Evolutionary conservation across 2,113 vertebrate species (phyloP).

Genomic region (Hydropotes inermis): DNA sequence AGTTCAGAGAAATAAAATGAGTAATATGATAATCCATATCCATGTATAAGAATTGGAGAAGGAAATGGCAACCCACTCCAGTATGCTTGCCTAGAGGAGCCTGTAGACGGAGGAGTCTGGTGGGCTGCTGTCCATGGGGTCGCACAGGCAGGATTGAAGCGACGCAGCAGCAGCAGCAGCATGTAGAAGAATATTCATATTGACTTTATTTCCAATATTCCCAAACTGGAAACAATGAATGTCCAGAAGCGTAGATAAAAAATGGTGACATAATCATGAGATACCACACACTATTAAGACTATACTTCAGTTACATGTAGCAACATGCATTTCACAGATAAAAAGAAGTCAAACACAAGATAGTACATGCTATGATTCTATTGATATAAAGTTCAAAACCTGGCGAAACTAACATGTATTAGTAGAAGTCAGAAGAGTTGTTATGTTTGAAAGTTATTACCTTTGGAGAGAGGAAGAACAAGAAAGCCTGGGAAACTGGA

Average conservation of each 20-base stretch:
- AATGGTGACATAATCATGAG: not conserved
- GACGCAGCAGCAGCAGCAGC: too few relatives aligned
- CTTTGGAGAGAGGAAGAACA: not conserved
- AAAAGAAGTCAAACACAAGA: not conserved
- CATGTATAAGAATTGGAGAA: not conserved
- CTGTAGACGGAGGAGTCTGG: too few relatives aligned
- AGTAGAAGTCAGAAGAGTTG: not conserved
- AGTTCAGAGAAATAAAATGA: conserved; percentile 5
- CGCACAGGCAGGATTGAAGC: too few relatives aligned
- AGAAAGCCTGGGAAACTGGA: not conserved
- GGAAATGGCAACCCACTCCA: too few relatives aligned
- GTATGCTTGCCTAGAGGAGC: too few relatives aligned
- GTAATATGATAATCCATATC: not conserved
- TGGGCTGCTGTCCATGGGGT: too few relatives aligned
- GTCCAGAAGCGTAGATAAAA: not conserved
- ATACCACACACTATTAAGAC: not conserved
- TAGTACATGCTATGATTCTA: not conserved
- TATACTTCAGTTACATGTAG: not conserved
- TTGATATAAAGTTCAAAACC: not conserved
- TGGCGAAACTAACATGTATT: not conserved
- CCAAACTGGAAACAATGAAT: not conserved
- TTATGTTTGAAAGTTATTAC: not conserved
- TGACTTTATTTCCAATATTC: not conserved
- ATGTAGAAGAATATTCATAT: not conserved
- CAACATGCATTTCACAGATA: not conserved